Evolutionary conservation across 2,888 invertebrate genomes (phyloP).

Genomic region (Griposia aprilina): DNA sequence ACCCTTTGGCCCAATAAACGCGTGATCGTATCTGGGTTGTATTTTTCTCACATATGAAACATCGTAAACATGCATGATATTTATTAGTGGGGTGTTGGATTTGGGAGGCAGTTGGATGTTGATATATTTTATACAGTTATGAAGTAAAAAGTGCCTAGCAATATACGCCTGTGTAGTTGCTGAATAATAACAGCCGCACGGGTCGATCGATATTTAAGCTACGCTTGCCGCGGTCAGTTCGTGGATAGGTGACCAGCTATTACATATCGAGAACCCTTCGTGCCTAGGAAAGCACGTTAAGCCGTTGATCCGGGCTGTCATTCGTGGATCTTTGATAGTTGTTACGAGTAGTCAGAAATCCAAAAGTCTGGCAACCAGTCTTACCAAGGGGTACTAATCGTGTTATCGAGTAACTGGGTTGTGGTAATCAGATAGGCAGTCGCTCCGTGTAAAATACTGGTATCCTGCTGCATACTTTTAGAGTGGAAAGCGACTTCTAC

Average conservation of each 20-base stretch:
- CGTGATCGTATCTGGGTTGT: slow-evolving; percentile 50
- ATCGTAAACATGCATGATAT: slow-evolving; percentile 58
- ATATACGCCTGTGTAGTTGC: background rate
- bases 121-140: slow-evolving; percentile 2
- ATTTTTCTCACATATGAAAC: slow-evolving; percentile 48
- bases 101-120: slow-evolving; percentile 7
- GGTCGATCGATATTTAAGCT: background rate
- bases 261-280: background rate
- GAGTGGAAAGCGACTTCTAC: background rate
- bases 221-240: background rate
- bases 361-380: background rate
- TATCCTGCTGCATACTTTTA: background rate
- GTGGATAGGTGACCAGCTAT: background rate
- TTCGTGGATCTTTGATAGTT: background rate
- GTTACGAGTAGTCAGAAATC: background rate
- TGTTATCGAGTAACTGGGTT: background rate
- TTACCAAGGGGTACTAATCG: background rate
- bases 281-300: background rate
- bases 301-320: background rate
- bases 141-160: background rate
- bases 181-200: background rate
- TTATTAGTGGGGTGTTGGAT: slow-evolving; percentile 35
- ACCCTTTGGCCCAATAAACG: slow-evolving; percentile 58
- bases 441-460: background rate
- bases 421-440: background rate